phyloP scores from a whole-genome alignment of 2,113 vertebrate genomes.

The Patagioenas fasciata region DNA sequence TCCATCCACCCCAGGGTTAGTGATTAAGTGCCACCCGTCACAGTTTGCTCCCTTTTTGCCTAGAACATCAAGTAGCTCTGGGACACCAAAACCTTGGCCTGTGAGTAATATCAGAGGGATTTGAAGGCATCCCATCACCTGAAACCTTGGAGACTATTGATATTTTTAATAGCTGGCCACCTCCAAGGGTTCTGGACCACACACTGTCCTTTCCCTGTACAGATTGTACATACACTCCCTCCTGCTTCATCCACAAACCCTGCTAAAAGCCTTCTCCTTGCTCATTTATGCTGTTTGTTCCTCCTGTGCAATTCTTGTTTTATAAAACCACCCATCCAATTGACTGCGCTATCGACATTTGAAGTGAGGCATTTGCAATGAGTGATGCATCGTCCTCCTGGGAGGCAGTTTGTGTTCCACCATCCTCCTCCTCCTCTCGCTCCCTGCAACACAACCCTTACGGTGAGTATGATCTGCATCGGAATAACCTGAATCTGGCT shows the following conservation, averaged over 20 bases:
- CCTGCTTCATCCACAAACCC: not conserved
- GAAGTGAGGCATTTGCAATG: not conserved
- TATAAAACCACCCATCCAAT: not conserved
- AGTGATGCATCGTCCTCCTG: not conserved
- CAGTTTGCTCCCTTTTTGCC: not conserved
- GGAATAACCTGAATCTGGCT: not conserved
- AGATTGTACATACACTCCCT: not conserved
- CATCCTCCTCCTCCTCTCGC: not conserved
- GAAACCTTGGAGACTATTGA: not conserved
- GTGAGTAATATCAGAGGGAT: not conserved
- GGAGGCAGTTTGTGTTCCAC: not conserved
- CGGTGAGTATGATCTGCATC: not conserved
- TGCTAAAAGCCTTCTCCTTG: not conserved
- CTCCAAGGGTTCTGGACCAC: not conserved
- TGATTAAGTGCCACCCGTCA: not conserved
- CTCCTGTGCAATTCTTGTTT: not conserved
- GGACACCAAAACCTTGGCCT: not conserved
- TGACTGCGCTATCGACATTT: not conserved
- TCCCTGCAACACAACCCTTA: not conserved
- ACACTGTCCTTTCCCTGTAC: not conserved
- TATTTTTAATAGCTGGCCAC: not conserved
- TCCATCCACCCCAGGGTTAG: not conserved
- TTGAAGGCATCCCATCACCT: not conserved
- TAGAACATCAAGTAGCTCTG: not conserved
- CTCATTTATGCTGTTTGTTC: not conserved